Evolutionary conservation across 2,113 vertebrate genomes (phyloP).

Genomic region (Hepsetus odoe): DNA sequence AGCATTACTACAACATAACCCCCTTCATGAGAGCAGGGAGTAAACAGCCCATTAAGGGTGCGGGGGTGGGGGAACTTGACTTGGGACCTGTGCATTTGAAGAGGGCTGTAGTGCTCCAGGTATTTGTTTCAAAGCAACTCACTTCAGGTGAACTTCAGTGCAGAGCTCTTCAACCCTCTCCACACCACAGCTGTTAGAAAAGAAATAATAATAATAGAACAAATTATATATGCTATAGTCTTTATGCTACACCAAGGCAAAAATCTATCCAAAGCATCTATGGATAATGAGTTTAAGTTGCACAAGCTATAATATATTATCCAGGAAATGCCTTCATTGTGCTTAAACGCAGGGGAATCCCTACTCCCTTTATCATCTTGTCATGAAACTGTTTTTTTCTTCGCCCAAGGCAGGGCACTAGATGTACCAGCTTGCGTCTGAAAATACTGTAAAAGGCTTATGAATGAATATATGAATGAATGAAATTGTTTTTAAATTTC

Average conservation of each 20-base stretch:
- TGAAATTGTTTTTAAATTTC: too few species aligned
- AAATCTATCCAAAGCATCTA: too few species aligned
- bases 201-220: not conserved
- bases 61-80: conserved; percentile 46
- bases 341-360: too few species aligned
- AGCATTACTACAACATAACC: conserved; percentile 51
- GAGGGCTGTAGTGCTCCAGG: conserved; percentile 42
- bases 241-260: not conserved
- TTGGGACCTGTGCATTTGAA: conserved; percentile 38
- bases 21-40: conserved; percentile 19
- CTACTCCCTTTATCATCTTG: too few species aligned
- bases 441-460: too few species aligned
- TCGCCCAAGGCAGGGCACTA: too few species aligned
- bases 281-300: too few species aligned
- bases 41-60: conserved; percentile 42
- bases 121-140: conserved; percentile 48
- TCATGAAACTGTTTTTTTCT: too few species aligned
- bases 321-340: too few species aligned
- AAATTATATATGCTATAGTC: not conserved
- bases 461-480: too few species aligned
- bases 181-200: conserved; percentile 25
- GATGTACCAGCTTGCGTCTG: too few species aligned
- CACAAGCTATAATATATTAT: too few species aligned
- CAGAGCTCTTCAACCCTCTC: conserved; percentile 38
- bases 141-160: conserved; percentile 46